Evolutionary conservation across 2,113 vertebrate species (phyloP), one percentile per base, ranked within the genome.

Genomic region (Choloepus hoffmanni): DNA sequence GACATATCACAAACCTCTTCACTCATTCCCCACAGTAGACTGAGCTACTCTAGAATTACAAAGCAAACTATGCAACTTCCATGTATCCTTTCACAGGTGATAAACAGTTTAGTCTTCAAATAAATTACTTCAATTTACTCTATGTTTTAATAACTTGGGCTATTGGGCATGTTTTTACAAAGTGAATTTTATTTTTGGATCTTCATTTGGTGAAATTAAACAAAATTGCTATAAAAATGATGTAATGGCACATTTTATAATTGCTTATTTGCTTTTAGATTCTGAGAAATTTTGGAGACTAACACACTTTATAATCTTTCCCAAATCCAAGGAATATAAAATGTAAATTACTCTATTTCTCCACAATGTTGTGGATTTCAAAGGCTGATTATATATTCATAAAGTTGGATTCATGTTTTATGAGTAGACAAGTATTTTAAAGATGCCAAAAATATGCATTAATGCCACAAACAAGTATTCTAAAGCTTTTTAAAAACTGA

Each of bases 401-500:
- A 79, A 85, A 89, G 12, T 48, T 82, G 23, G 50, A 86, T 43
- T 94, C 24, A 58, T 84, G 43, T 68, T 86, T 1, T 91, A 7
- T 78, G 48, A 88, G 53, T 36, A 86, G 8, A 70, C 6, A 91
- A 94, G 21, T 73, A 77, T 72, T 86, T 72, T 83, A 36, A 89
- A 94, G 81, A 48, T 5, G 84, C 33, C 14, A 53, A 87, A 90
- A 77, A 85, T 13, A 77, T 53, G 2, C 67, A 77, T 55, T 77
- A 85, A 40, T 62, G 19, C 0, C 33, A 91, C 77, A 92, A 70
- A 67, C 50, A 1, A 63, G 21, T 48, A 73, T 88, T 94, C 18
- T 67, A 77, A 94, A 96, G 24, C 1, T 60, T 88, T 96, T 72
- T 28, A 90, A 87, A 83, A 93, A 76, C 4, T n/a, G 43, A 92